A percentile compares a stretch with the other conserved stretches of the same genome.
Evolutionary conservation across 2,797 vertebrate species (phyloP).

Genomic region (Agapornis canus): DNA sequence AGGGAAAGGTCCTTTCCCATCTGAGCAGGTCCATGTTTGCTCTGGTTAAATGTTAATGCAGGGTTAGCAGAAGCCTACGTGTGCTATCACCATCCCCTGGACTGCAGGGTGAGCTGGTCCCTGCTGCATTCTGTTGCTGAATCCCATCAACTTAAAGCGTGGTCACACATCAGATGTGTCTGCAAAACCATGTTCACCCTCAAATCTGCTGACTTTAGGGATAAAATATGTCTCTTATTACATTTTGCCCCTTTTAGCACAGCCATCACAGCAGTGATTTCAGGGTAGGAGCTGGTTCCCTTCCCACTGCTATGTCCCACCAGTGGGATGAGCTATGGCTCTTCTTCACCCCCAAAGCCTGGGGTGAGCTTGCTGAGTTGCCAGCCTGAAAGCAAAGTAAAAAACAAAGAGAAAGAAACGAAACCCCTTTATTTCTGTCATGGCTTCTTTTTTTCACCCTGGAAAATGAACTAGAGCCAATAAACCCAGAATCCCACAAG

Average conservation of each 20-base stretch:
- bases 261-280: background rate
- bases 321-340: fast-evolving
- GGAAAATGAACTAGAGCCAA: background rate
- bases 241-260: background rate
- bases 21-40: background rate
- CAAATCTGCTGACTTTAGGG: background rate
- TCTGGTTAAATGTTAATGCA: background rate
- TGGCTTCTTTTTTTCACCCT: background rate
- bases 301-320: background rate
- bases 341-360: background rate
- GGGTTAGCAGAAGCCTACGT: background rate
- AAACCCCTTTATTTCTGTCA: background rate
- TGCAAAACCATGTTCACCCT: background rate
- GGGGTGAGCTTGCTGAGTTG: background rate
- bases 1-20: background rate
- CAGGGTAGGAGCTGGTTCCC: background rate
- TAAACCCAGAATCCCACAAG: conserved; percentile 21
- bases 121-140: background rate
- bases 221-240: background rate
- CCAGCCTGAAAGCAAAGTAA: background rate
- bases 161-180: background rate
- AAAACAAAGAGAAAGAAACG: background rate
- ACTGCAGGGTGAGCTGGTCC: background rate
- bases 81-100: background rate
- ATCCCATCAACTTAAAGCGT: background rate